phyloP scores from a whole-genome alignment of 2,888 invertebrate genomes.

The Thymelicus sylvestris region DNA sequence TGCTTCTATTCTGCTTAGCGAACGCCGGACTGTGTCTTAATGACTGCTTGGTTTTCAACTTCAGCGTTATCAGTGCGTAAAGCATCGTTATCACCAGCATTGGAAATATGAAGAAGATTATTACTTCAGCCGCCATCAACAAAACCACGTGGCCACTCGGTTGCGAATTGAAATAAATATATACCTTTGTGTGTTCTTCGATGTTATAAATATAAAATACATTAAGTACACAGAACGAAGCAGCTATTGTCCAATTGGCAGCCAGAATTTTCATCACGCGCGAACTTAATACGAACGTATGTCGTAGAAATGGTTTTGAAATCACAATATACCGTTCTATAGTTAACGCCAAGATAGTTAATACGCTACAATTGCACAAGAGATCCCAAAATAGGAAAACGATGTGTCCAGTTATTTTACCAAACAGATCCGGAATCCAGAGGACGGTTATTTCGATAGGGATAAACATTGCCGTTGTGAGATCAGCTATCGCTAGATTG shows the following conservation, averaged over 20 bases:
- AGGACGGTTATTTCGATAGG: conserved; percentile 92
- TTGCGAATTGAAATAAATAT: conserved; percentile 61
- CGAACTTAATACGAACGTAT: conserved; percentile 90
- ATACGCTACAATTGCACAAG: conserved; percentile 91
- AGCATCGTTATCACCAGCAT: conserved; percentile 93
- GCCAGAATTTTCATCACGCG: conserved; percentile 90
- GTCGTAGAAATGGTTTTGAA: conserved; percentile 91
- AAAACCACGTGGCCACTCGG: conserved; percentile 52
- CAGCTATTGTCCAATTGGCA: conserved; percentile 90
- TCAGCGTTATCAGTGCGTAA: conserved; percentile 90
- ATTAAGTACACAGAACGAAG: conserved; percentile 89
- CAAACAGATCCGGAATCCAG: conserved; percentile 91
- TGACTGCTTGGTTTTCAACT: conserved; percentile 85
- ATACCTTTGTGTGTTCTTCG: conserved; percentile 65
- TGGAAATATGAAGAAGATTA: conserved; percentile 92
- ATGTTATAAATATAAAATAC: conserved; percentile 66
- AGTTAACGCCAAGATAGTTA: conserved; percentile 94
- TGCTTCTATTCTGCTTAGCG: conserved; percentile 72
- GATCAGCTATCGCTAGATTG: conserved; percentile 90
- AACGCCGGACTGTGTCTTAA: conserved; percentile 69
- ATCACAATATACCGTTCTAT: conserved; percentile 94
- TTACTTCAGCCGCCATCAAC: conserved; percentile 85
- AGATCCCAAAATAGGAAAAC: conserved; percentile 91
- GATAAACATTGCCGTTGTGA: conserved; percentile 88
- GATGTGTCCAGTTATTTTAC: conserved; percentile 90